Evolutionary conservation across 2,888 invertebrate genomes (phyloP), one percentile per base, ranked within the genome.

Genomic region (Cheilosia impressa): DNA sequence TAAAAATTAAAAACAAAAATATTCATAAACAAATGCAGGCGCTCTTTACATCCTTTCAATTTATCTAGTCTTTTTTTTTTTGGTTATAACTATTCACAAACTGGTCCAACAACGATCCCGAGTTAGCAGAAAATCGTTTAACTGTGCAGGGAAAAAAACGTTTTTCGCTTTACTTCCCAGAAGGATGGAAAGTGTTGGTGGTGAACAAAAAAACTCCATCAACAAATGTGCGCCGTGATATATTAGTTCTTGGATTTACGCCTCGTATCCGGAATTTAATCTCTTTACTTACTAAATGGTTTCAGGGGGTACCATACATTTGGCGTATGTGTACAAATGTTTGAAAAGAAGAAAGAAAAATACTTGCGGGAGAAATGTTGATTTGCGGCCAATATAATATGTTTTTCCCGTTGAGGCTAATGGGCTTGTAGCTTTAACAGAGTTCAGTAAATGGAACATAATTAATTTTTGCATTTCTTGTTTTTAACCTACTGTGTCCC

Each of bases 201-300:
- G 5, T 6, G 4, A 27, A 27, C 27, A 58, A 58, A 19, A 58
- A 41, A 58, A 22, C 4, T 58, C 43, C 60, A 24, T 60, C 43
- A 62, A 17, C 45, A 38, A 24, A n/a, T 9, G 47, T 27, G 45
- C 31, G 22, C 31, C 19, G 4, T 9, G 57, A 19, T 31, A 34
- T 57, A 47, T 58, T 58, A 17, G 41, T 27, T 50, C 10, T n/a
- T 19, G 52, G 41, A 53, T 53, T 52, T 58, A 58, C 58, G 60
- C 60, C 71, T 60, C 27, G 52, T 60, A 62, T 60, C 60, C 72
- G 62, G 7, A 55, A 73, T 55, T 62, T 45, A 55, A 63, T 73
- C 53, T 63, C 34, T 73, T 53, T 43, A 60, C 52, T 50, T 60
- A 41, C 27, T 34, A 73, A 73, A 55, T 45, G 62, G 10, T 47